Evolutionary conservation across 2,797 vertebrate genomes (phyloP), one percentile per base, ranked within the genome.

Genomic region (Threskiornis aethiopicus): DNA sequence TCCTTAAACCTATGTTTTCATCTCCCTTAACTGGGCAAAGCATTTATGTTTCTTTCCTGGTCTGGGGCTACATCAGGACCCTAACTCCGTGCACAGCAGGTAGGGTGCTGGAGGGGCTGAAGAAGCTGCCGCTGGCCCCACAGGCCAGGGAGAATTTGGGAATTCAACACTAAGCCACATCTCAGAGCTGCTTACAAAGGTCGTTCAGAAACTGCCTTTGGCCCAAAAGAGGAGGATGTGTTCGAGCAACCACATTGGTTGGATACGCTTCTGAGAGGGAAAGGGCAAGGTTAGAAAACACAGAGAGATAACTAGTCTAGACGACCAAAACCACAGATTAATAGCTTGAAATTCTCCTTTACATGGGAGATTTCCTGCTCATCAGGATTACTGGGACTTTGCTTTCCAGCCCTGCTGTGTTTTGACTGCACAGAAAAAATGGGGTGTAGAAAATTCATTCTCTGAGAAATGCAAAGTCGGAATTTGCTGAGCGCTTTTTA

Each of bases 181-280:
- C 51, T 71, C 31, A 39, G 37, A 59, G 33, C 21, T 94, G 16
- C 24, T 39, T 87, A n/a, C 61, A 44, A 73, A 71, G 14, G 16
- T 67, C 25, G 67, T 52, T 86, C 31, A 77, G 52, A 80, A 86
- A 26, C 25, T 37, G 28, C 15, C 47, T 70, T 35, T 2, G 2
- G 6, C 16, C 16, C n/a, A 31, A 8, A 57, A 24, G 25, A 61
- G 24, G 10, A 79, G 8, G 5, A 49, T 69, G 11, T 54, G 16
- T 55, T 47, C 2, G 1, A 85, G 24, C 16, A 94, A 24, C 26
- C 0, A 0, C 5, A 4, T 42, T 51, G n/a, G 21, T 55, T 6
- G 3, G 6, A 42, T 65, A 18, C 13, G 9, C 11, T 67, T 66
- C 86, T 52, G 58, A 81, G 19, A 77, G 21, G 39, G 13, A 70